Evolutionary conservation across 2,797 vertebrate species (phyloP).

Genomic region (Cynopterus sphinx): DNA sequence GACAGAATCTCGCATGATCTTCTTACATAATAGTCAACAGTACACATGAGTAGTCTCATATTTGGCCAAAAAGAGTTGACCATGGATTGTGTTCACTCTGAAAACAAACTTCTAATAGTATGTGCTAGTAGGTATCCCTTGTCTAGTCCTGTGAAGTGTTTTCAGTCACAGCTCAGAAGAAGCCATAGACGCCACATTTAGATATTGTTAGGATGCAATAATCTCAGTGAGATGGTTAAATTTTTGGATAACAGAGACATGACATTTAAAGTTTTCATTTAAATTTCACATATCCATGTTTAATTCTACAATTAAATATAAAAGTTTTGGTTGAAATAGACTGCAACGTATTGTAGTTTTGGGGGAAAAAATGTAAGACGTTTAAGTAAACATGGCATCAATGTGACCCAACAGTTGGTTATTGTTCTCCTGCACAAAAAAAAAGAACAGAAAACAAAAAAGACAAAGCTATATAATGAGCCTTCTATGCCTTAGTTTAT

Average conservation of each 20-base stretch:
- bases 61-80: not conserved
- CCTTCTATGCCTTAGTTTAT: not conserved
- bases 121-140: not conserved
- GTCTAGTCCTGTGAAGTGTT: not conserved
- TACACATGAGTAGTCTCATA: not conserved
- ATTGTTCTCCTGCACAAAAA: not conserved
- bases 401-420: not conserved
- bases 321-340: not conserved
- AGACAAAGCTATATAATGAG: not conserved
- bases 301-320: not conserved
- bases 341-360: not conserved
- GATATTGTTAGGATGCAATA: not conserved
- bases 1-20: not conserved
- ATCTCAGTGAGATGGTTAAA: not conserved
- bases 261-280: not conserved
- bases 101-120: not conserved
- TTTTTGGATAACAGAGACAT: not conserved
- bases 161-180: constrained; percentile 1
- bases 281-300: not conserved
- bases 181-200: not conserved
- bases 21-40: not conserved
- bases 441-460: not conserved
- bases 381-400: not conserved
- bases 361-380: not conserved
- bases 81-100: not conserved